Evolutionary conservation across 2,888 invertebrate genomes (phyloP), one percentile per base, ranked within the genome.

Genomic region (Branchinecta sandiegonensis): DNA sequence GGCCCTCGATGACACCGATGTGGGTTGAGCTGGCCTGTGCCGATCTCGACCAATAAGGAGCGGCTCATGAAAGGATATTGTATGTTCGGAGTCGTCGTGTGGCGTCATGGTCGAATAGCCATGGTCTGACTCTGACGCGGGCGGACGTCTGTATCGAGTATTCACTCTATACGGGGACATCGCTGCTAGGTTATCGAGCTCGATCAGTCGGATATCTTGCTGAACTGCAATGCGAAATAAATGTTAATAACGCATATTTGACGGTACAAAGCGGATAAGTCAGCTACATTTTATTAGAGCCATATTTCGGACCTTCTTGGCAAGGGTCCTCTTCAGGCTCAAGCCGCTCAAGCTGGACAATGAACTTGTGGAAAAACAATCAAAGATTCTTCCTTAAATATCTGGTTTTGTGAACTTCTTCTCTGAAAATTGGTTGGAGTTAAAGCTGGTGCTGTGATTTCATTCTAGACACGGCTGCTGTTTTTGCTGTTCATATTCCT

Each of bases 31-130:
- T 6, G 77, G 77, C 68, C 75, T 75, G 71, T 76, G 76, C 63
- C 77, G 71, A 72, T 77, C 77, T 69, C 76, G 17, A 0, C 69
- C 70, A 17, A 71, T 68, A 6, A 71, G 50, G 4, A 71, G 65
- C 8, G 71, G 71, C 48, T 73, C 81, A 23, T 86, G 87, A 73
- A 88, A 86, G 10, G 87, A 87, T 72, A 88, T 85, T 9, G 67
- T 63, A 3, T 67, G 67, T 76, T 91, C 90, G 1, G 89, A 89
- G 76, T 91, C 91, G 75, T 92, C 91, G 74, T 91, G 90, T 1
- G 90, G 90, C 1, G 91, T 92, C 92, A 92, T 92, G 0, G 92
- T 92, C 5, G 91, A 92, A 78, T 94, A 94, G 2, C 94, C 94
- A 76, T 94, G 92, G 80, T 94, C 94, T n/a, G 90, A 92, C 73